Percentiles rank a stretch among this genome's conserved stretches.
These are phyloP conservation scores for Balearica regulorum DNA, from an alignment of 2,797 vertebrate species.

Conservation along the genomic window DNA sequence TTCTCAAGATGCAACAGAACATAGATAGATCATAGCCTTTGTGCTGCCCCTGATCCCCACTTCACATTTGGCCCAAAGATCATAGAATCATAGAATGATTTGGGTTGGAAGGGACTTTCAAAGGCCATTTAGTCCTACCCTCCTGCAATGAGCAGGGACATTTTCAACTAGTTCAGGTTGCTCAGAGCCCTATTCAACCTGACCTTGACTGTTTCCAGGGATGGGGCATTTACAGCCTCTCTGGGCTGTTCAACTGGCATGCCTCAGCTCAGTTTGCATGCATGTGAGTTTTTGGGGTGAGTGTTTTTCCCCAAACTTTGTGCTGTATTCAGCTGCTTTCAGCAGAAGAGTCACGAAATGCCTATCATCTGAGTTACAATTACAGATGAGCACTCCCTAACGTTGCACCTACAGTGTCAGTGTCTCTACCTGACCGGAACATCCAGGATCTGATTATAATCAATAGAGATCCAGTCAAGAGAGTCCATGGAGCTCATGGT, in stretches of 20 bases:
- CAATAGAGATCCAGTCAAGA: neutral
- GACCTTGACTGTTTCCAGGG: neutral
- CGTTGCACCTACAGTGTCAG: neutral
- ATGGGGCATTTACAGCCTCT: fast-evolving
- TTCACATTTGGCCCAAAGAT: neutral
- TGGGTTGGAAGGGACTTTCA: neutral
- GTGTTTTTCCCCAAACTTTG: neutral
- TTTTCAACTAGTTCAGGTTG: neutral
- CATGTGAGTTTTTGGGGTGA: neutral
- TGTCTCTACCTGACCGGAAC: neutral
- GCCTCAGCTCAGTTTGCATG: neutral
- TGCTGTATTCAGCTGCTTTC: neutral
- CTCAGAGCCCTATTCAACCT: neutral
- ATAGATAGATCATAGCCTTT: fast-evolving
- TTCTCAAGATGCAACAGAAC: neutral
- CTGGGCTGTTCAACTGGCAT: neutral
- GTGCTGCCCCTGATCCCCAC: neutral
- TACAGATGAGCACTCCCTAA: neutral
- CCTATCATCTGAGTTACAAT: neutral
- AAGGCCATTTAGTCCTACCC: neutral
- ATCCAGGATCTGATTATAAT: neutral
- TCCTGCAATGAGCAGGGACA: neutral
- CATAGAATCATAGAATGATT: too few relatives aligned
- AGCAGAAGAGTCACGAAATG: neutral
- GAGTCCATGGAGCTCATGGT: neutral